Percentiles rank a stretch among this genome's conserved stretches.
Evolutionary conservation across 1,140 invertebrate species (phyloP).

Genomic region (Lepidotrigona ventralis): DNA sequence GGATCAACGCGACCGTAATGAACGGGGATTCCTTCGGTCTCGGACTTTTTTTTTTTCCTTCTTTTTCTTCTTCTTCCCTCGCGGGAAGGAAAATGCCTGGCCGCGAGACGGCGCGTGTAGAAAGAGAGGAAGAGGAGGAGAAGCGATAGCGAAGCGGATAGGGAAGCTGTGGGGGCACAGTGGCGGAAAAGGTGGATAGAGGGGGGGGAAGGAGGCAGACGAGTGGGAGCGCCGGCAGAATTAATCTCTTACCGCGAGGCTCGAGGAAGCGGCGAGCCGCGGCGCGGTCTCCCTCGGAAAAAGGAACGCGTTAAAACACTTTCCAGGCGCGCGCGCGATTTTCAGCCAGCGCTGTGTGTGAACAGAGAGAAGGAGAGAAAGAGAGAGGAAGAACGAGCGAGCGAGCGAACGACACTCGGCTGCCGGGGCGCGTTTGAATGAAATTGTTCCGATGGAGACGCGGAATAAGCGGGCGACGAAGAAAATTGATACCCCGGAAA

Average conservation of each 20-base stretch:
- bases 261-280: constrained; percentile 57
- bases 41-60: constrained; percentile 3
- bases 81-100: constrained; percentile 1
- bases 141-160: constrained; percentile 4
- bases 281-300: constrained; percentile 27
- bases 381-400: background rate
- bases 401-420: constrained; percentile 22
- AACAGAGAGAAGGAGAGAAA: background rate
- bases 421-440: constrained; percentile 32
- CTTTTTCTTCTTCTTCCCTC: background rate
- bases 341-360: constrained; percentile 31
- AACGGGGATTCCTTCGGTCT: constrained; percentile 36
- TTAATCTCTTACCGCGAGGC: constrained; percentile 63
- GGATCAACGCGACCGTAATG: constrained; percentile 46
- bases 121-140: background rate
- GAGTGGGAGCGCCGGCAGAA: constrained; percentile 51
- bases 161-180: background rate
- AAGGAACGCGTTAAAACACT: constrained; percentile 46
- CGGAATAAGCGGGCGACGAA: constrained; percentile 47
- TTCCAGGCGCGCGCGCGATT: constrained; percentile 32
- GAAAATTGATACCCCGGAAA: constrained; percentile 41
- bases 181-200: background rate
- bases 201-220: background rate
- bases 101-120: constrained; percentile 9
- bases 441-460: constrained; percentile 48